These are phyloP conservation scores for Axinella damicornis DNA, from an alignment of 37 sponge, comb jelly and placozoan genomes.

Conservation along the genomic window DNA sequence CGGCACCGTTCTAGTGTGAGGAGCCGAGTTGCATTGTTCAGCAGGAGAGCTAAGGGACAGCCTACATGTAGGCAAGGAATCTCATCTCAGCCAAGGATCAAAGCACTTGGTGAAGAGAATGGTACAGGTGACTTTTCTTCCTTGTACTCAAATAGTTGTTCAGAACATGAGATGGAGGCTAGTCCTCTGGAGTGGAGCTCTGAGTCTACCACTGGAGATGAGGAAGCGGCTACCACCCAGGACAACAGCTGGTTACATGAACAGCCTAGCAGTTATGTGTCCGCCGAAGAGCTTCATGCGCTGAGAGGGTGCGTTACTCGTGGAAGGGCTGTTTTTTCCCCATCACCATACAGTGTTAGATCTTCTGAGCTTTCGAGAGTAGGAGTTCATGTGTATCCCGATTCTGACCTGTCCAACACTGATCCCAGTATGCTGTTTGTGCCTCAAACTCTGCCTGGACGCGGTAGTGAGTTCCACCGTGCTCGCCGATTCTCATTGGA, in stretches of 20 bases:
- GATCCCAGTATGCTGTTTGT: neutral
- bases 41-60: constrained; percentile 11
- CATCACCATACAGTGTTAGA: neutral
- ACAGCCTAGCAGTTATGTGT: constrained; percentile 10
- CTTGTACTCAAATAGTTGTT: too few species aligned
- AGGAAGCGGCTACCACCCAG: neutral
- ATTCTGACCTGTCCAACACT: neutral
- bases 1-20: neutral
- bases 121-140: too few species aligned
- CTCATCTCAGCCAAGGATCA: too few species aligned
- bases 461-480: neutral
- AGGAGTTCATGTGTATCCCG: neutral
- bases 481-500: constrained; percentile 32
- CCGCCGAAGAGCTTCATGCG: constrained; percentile 44
- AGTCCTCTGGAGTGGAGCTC: too few species aligned
- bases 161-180: too few species aligned
- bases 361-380: neutral
- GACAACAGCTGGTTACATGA: constrained; percentile 3
- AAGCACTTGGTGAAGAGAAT: too few species aligned
- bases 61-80: too few species aligned
- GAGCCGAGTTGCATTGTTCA: neutral
- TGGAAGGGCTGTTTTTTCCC: constrained; percentile 53
- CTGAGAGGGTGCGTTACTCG: constrained; percentile 62
- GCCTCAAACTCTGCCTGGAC: neutral
- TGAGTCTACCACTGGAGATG: neutral